Conservation (phyloP, 2,797 vertebrate genomes). For the Muraenolepis orangiensis region DNA sequence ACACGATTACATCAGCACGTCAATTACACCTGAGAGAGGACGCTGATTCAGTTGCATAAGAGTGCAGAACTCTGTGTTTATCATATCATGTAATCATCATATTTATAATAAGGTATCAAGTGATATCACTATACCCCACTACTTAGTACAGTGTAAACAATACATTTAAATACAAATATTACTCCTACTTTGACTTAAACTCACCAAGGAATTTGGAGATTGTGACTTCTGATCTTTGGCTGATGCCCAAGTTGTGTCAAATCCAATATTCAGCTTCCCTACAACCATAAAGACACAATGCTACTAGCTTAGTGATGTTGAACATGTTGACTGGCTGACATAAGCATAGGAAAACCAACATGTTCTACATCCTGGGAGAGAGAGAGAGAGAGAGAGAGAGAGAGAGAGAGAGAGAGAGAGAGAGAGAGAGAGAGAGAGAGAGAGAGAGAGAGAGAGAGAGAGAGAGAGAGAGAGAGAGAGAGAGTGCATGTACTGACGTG, state of each 20-base stretch:
- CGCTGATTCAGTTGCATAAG: background rate
- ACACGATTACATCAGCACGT: constrained; percentile 7
- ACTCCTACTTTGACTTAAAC: no score
- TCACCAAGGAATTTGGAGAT: constrained; percentile 67
- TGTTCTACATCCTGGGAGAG: no score
- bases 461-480: background rate
- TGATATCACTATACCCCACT: background rate
- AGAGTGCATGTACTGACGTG: constrained; percentile 57
- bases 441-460: background rate
- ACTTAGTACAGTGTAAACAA: background rate
- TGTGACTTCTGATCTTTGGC: constrained; percentile 62
- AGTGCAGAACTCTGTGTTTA: background rate
- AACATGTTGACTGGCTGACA: background rate
- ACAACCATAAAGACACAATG: constrained; percentile 28
- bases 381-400: no score
- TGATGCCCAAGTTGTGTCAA: constrained; percentile 48
- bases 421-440: background rate
- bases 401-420: background rate
- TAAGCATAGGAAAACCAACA: background rate
- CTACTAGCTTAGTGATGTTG: background rate
- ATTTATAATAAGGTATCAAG: background rate
- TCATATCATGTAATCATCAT: background rate
- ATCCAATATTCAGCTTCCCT: constrained; percentile 69
- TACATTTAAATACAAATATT: background rate
- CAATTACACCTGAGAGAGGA: background rate